Base-by-base conservation (phyloP, 2,797 vertebrate species). In the Spinus pinus region DNA sequence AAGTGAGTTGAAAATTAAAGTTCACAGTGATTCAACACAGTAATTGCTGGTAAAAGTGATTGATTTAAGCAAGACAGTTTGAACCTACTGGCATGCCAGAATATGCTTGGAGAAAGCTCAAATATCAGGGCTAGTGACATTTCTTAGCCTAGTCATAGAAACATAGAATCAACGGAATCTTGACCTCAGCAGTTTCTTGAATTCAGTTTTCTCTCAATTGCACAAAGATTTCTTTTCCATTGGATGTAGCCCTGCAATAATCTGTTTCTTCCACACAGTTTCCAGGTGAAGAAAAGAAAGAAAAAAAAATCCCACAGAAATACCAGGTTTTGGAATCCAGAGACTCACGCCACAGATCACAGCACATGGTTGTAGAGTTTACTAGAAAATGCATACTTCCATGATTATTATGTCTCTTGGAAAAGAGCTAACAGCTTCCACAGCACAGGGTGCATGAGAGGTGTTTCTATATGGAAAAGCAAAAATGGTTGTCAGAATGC, bases 1-100 rank as follows among this genome's bases (percentile, higher is more conserved):
- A 86, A 93, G 47, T 16, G 42, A 93, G 44, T 20, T 70, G 44
- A 69, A 81, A 92, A 75, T 69, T 81, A 17, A 72, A 70, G 35
- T 82, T 85, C 64, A 37, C 25, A 44, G 60, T 35, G 56, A 44
- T 82, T 94, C 79, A 85, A 22, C n/a, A 49, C 49, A 64, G 18
- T 78, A 91, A 81, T 87, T 88, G 25, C 56, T 81, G n/a, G 42
- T 88, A 83, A 80, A 82, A 81, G n/a, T 61, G 81, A 8, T 27
- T 71, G 72, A 70, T 85, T 80, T 77, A 33, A 49, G 53, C 27
- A 78, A 67, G 33, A 66, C 21, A 74, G 6, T 74, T 85, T 74
- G 69, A 93, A 89, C 28, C 33, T 42, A 12, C 30, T 60, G 47
- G 31, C 28, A 24, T 70, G 61, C 21, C 19, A 51, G 35, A 62